Evolutionary conservation across 2,888 invertebrate species (phyloP).

Genomic region (Galeruca laticollis): DNA sequence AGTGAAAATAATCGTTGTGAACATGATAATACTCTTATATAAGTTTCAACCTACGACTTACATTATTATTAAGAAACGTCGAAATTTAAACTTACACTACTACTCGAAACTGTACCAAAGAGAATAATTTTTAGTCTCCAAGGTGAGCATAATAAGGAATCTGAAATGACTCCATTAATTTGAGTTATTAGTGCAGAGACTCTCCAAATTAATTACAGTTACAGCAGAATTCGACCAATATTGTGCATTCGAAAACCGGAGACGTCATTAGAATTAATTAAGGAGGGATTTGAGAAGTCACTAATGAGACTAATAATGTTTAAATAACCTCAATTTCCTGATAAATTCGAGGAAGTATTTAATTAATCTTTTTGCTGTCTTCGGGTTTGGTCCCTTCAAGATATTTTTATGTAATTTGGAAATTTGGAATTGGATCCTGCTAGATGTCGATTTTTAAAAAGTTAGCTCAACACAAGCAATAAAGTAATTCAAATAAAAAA

Average conservation of each 20-base stretch:
- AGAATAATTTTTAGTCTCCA: constrained; percentile 53
- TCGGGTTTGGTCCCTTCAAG: too few species aligned
- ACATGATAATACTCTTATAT: too few species aligned
- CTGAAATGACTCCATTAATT: constrained; percentile 57
- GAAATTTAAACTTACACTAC: constrained; percentile 12
- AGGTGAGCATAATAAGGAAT: constrained; percentile 52
- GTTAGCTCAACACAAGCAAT: too few species aligned
- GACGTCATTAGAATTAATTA: neutral
- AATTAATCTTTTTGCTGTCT: too few species aligned
- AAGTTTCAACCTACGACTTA: neutral
- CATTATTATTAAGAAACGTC: neutral
- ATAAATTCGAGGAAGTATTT: too few species aligned
- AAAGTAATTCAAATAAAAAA: too few species aligned
- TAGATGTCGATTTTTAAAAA: too few species aligned
- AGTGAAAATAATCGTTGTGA: too few species aligned
- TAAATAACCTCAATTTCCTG: neutral
- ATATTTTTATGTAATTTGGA: too few species aligned
- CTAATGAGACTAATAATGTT: neutral
- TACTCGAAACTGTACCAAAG: constrained; percentile 43
- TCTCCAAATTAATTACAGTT: constrained; percentile 53
- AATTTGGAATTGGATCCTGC: too few species aligned
- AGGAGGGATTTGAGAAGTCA: neutral
- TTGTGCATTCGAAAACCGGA: neutral
- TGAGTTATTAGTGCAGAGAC: constrained; percentile 56
- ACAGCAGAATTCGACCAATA: constrained; percentile 17